Evolutionary conservation across 1,140 invertebrate species (phyloP), one percentile per base, ranked within the genome.

Genomic region (Arctopsyche grandis): DNA sequence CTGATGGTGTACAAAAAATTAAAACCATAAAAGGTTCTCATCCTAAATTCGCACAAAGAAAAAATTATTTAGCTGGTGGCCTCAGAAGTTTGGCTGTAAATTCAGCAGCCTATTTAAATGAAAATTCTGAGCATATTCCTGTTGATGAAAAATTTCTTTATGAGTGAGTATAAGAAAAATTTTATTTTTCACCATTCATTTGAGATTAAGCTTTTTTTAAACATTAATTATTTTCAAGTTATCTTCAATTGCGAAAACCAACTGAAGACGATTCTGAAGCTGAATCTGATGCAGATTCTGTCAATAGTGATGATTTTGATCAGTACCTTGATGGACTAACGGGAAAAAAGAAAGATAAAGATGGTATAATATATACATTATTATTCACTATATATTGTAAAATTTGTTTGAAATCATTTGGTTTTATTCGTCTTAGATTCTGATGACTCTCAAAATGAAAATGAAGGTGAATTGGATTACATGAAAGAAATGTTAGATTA

Each of bases 261-360:
- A 84, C 83, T 1, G 82, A 83, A 12, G 86, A 86, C 16, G 85
- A 89, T 48, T 85, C 89, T 0, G 86, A 87, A 0, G 89, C 90
- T 43, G 90, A 91, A 81, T 92, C 93, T 83, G 95, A 97, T 85
- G 87, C 90, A 43, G 94, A 94, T 56, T 96, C 95, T 83, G 93
- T 98, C 1, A 93, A 91, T 80, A 97, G 96, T 85, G 94, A 96
- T 77, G 96, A 98, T 85, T 98, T 98, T 87, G 93, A 95, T 79
- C 91, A 92, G n/a, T 93, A 96, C 87, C 86, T 96, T 44, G 92
- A 93, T 83, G 88, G 86, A 71, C 89, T 94, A 83, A 90, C 89
- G 0, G 89, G 89, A 0, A 83, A 85, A 5, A 86, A 84, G 69
- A 86, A 84, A 70, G 84, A 76, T 9, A 52, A 80, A 46, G 85